phyloP scores from a whole-genome alignment of 2,888 invertebrate species.

The Drosophila meridionalis region DNA sequence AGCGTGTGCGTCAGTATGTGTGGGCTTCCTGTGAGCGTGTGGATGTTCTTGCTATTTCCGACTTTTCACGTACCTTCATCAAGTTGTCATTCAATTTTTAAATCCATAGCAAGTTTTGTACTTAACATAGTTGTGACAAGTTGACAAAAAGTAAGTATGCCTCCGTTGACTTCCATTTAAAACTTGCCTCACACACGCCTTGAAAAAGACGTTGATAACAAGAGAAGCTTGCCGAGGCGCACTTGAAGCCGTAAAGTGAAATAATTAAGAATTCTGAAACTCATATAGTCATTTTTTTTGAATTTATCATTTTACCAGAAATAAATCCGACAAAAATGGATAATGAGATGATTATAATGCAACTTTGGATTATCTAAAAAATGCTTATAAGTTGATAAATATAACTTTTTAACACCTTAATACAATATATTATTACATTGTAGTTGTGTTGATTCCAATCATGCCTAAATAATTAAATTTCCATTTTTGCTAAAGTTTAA shows the following conservation, averaged over 20 bases:
- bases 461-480: too few relatives aligned
- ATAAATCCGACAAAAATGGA: too few relatives aligned
- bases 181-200: conserved; percentile 44
- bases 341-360: too few relatives aligned
- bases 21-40: conserved; percentile 21
- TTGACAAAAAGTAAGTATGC: conserved; percentile 73
- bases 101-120: conserved; percentile 79
- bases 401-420: too few relatives aligned
- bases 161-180: conserved; percentile 52
- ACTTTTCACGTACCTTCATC: conserved; percentile 81
- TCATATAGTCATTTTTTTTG: not conserved
- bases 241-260: not conserved
- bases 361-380: too few relatives aligned
- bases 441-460: too few relatives aligned
- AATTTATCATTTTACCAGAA: too few relatives aligned
- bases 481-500: too few relatives aligned
- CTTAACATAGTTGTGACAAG: conserved; percentile 81
- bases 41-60: conserved; percentile 72
- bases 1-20: conserved; percentile 14
- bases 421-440: too few relatives aligned
- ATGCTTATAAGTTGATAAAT: too few relatives aligned
- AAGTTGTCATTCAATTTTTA: conserved; percentile 82
- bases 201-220: conserved; percentile 15
- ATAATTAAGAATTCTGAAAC: conserved; percentile 1
- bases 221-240: not conserved